Evolutionary conservation across 2,113 vertebrate genomes (phyloP).

Genomic region (Chrysemys picta): DNA sequence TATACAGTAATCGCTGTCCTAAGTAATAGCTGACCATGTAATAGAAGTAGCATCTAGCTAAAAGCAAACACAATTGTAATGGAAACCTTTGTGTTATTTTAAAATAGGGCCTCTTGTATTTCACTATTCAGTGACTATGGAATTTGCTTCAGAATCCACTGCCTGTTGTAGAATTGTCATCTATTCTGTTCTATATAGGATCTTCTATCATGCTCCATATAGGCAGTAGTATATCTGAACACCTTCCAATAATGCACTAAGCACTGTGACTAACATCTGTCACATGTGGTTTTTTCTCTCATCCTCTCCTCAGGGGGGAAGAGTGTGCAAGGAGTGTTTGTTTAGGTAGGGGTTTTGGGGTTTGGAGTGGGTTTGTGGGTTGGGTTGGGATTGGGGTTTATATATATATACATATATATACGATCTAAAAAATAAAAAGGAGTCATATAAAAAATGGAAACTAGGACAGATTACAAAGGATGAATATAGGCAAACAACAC

Average conservation of each 20-base stretch:
- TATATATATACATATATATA: neutral
- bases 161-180: neutral
- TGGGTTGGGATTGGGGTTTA: neutral
- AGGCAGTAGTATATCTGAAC: neutral
- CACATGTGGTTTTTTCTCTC: constrained; percentile 1
- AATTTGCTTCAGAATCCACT: neutral
- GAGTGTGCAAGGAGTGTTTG: neutral
- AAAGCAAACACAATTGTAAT: neutral
- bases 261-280: constrained; percentile 37
- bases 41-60: neutral
- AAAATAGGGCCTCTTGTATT: neutral
- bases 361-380: neutral
- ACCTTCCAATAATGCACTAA: constrained; percentile 43
- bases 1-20: neutral
- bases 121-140: neutral
- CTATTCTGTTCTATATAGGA: neutral
- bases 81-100: neutral
- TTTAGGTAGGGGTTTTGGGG: neutral
- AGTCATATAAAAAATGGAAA: no score
- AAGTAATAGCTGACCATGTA: neutral
- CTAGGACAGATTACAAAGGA: no score
- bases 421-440: no score
- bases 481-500: no score
- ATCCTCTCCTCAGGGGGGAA: neutral
- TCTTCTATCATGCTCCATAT: neutral